phyloP scores from a whole-genome alignment of 2,797 vertebrate species.

The Lutjanus argentimaculatus region DNA sequence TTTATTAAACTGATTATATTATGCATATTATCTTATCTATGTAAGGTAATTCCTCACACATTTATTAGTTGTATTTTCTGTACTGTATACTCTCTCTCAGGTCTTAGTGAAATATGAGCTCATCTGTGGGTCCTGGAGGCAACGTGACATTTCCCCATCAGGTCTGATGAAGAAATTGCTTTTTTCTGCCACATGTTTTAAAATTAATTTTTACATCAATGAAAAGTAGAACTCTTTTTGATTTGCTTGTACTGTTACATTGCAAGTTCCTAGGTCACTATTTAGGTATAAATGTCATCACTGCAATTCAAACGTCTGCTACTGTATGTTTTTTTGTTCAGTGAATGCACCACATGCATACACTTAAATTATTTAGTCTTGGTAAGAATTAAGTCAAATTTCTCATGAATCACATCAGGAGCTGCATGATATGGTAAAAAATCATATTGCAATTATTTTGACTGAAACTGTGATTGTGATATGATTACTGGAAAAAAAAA shows the following conservation, averaged over 20 bases:
- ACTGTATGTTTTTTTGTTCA: background rate
- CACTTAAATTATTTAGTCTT: too few species aligned
- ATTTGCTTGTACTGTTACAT: background rate
- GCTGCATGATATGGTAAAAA: too few species aligned
- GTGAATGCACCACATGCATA: background rate
- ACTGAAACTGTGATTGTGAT: too few species aligned
- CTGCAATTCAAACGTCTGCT: too few species aligned
- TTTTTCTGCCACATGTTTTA: background rate
- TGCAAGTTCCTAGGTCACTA: too few species aligned
- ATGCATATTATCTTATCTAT: background rate
- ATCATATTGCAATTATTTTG: too few species aligned
- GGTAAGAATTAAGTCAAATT: too few species aligned
- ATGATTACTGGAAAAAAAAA: too few species aligned
- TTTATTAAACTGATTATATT: background rate
- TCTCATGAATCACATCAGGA: too few species aligned
- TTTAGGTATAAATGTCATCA: background rate
- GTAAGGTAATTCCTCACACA: background rate
- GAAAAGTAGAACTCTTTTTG: background rate
- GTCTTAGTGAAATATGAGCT: constrained; percentile 59
- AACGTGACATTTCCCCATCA: constrained; percentile 63
- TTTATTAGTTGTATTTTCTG: background rate
- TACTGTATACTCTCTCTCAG: background rate
- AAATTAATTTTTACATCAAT: background rate
- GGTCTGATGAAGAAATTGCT: constrained; percentile 43
- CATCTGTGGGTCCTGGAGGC: constrained; percentile 29